A percentile compares a stretch with the other conserved stretches of the same genome.
Evolutionary conservation across 1,140 invertebrate genomes (phyloP).

Genomic region (Hyphantria cunea): DNA sequence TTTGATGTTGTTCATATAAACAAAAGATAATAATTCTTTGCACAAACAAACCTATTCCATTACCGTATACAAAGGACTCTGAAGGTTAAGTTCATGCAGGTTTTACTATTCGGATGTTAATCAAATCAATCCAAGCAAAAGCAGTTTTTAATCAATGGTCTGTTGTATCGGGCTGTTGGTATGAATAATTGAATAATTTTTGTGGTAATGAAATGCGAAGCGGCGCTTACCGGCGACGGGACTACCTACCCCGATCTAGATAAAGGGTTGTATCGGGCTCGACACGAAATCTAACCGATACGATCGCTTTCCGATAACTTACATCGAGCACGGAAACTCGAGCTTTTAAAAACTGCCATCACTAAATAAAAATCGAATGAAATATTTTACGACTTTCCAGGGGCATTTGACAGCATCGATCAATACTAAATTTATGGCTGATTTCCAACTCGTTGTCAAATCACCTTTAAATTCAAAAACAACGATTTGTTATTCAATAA

Average conservation of each 20-base stretch:
- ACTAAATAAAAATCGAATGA: constrained; percentile 20
- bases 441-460: constrained; percentile 11
- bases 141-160: constrained; percentile 13
- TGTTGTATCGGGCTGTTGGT: constrained; percentile 9
- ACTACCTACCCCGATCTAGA: constrained; percentile 42
- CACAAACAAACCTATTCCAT: constrained; percentile 5
- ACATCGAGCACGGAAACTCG: constrained; percentile 39
- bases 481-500: neutral
- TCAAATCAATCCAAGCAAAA: neutral
- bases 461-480: neutral
- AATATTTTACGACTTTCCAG: constrained; percentile 21
- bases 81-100: constrained; percentile 10
- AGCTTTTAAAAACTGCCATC: constrained; percentile 18
- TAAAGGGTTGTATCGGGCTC: constrained; percentile 52
- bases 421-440: constrained; percentile 4
- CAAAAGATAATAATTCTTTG: constrained; percentile 10
- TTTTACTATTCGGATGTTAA: constrained; percentile 1
- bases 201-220: constrained; percentile 43
- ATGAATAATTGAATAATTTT: constrained; percentile 54
- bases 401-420: constrained; percentile 8
- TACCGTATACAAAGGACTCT: constrained; percentile 1
- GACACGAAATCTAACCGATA: constrained; percentile 40
- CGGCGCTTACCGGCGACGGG: constrained; percentile 36
- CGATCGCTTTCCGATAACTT: constrained; percentile 51
- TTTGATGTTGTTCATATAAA: constrained; percentile 7